These are phyloP conservation scores for Phalacrocorax brasilianus DNA, from an alignment of 2,113 vertebrate species.

Conservation along the genomic window DNA sequence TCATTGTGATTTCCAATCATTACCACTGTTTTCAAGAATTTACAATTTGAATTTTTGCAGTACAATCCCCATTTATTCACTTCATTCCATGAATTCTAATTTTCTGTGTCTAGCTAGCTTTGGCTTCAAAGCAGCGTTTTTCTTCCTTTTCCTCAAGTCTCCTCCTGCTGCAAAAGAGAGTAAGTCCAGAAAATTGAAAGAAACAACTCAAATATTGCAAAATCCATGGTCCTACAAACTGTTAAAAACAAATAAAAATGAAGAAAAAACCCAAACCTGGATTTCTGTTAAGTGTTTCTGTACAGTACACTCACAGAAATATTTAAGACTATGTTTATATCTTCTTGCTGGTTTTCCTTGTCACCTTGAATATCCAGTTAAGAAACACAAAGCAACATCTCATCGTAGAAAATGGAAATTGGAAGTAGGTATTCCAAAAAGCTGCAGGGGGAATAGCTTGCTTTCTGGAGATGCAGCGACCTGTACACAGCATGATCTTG, in stretches of 20 bases:
- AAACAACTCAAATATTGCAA: neutral
- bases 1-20: neutral
- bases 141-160: neutral
- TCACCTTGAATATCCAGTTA: neutral
- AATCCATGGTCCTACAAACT: neutral
- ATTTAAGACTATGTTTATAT: neutral
- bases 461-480: neutral
- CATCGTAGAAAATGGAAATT: neutral
- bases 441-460: neutral
- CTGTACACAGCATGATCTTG: neutral
- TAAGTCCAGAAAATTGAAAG: neutral
- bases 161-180: neutral
- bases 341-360: neutral
- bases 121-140: neutral
- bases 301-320: neutral
- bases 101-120: neutral
- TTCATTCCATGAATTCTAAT: neutral
- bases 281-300: neutral
- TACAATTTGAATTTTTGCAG: neutral
- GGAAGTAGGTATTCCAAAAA: neutral
- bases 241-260: neutral
- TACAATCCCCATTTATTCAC: neutral
- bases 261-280: fast-evolving
- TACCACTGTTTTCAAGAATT: neutral
- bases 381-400: neutral